These are phyloP conservation scores for Venturia canescens DNA, from an alignment of 1,140 invertebrate genomes.

Conservation along the genomic window DNA sequence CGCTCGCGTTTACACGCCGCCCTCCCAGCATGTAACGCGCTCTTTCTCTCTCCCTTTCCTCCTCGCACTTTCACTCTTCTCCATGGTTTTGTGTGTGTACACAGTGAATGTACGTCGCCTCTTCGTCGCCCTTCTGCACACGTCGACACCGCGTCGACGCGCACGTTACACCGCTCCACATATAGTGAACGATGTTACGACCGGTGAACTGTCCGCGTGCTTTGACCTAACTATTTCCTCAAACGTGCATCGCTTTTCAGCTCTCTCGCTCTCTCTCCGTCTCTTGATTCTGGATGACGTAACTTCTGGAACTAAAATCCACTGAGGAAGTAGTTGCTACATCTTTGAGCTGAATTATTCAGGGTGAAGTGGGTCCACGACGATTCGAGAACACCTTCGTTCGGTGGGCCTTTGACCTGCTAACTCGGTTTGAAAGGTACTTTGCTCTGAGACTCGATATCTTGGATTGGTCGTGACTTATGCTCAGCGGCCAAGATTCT, in stretches of 20 bases:
- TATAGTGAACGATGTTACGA: not conserved
- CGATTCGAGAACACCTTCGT: too few species aligned
- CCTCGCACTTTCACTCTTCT: slow-evolving; percentile 18
- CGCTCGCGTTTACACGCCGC: slow-evolving; percentile 58
- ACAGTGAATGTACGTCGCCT: not conserved
- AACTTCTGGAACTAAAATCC: too few species aligned
- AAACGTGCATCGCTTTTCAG: not conserved
- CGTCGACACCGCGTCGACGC: not conserved
- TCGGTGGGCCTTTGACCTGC: too few species aligned
- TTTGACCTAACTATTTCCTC: not conserved
- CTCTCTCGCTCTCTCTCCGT: not conserved
- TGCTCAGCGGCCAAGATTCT: too few species aligned
- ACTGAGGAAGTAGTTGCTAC: too few species aligned
- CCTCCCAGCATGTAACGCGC: slow-evolving; percentile 30
- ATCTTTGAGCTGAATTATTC: too few species aligned
- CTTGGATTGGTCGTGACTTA: too few species aligned
- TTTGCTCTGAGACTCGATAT: too few species aligned
- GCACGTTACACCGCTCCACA: not conserved
- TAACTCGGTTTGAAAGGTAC: too few species aligned
- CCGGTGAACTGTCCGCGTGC: not conserved
- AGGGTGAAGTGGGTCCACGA: too few species aligned
- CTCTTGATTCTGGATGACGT: too few species aligned
- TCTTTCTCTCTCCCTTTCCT: slow-evolving; percentile 35
- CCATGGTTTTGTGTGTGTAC: not conserved
- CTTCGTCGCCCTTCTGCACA: slow-evolving; percentile 33